Evolutionary conservation across 1,140 invertebrate species (phyloP).

Genomic region (Luehdorfia chinensis): DNA sequence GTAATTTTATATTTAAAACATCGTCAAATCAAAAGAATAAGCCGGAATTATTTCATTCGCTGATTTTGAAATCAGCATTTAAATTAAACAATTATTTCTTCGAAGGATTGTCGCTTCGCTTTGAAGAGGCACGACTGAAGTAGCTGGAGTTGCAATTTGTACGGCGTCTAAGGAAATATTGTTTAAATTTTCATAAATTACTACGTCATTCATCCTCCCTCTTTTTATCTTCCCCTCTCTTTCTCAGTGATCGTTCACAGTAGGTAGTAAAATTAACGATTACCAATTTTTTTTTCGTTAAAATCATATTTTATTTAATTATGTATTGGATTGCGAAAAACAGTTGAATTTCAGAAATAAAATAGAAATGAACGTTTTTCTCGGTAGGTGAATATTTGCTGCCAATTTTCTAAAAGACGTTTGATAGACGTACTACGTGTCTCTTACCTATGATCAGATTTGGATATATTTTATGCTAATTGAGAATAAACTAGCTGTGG

Average conservation of each 20-base stretch:
- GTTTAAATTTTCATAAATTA: conserved; percentile 52
- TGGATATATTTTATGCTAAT: too few species aligned
- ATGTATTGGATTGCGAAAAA: too few species aligned
- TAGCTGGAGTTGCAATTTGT: conserved; percentile 14
- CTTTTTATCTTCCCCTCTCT: background rate
- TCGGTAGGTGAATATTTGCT: too few species aligned
- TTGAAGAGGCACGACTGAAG: conserved; percentile 10
- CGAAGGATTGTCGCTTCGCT: conserved; percentile 7
- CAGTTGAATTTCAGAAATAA: too few species aligned
- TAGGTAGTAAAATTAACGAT: background rate
- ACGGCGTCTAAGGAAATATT: conserved; percentile 30
- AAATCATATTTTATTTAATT: too few species aligned
- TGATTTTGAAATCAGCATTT: background rate
- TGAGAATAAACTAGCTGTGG: too few species aligned
- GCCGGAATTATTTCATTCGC: background rate
- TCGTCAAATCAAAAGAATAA: conserved; percentile 1
- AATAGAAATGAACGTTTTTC: too few species aligned
- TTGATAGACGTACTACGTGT: too few species aligned
- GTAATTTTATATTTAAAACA: background rate
- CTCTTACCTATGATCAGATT: too few species aligned
- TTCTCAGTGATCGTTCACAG: background rate
- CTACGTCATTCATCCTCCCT: conserved; percentile 13
- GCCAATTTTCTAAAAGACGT: too few species aligned
- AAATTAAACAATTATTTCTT: conserved; percentile 16
- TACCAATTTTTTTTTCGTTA: too few species aligned